Conservation (phyloP, 2,113 vertebrate genomes). For the Propithecus coquereli region DNA sequence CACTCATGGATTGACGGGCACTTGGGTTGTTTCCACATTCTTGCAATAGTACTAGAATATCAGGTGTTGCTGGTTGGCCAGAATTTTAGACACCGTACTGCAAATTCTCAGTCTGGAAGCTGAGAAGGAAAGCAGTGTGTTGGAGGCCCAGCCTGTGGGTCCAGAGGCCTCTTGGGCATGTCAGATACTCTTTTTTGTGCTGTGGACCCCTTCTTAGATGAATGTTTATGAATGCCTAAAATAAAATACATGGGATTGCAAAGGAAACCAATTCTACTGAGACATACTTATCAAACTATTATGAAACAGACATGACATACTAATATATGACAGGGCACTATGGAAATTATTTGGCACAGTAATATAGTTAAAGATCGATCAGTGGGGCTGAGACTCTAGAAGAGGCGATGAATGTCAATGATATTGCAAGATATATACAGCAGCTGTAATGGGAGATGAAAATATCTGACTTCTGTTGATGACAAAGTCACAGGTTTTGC, state of each 20-base stretch:
- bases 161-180: background rate
- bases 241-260: background rate
- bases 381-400: background rate
- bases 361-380: background rate
- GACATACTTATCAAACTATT: background rate
- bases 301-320: background rate
- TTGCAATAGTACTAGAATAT: too few relatives aligned
- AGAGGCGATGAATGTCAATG: background rate
- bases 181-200: background rate
- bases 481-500: background rate
- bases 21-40: too few relatives aligned
- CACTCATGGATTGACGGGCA: too few relatives aligned
- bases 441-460: background rate
- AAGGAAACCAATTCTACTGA: background rate
- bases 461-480: background rate
- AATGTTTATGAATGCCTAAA: background rate
- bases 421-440: background rate
- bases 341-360: background rate
- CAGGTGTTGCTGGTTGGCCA: background rate
- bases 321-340: background rate
- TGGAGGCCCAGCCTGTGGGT: background rate
- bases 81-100: background rate
- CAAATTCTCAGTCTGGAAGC: background rate
- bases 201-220: background rate
- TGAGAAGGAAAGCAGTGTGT: background rate